Evolutionary conservation across 2,113 vertebrate species (phyloP).

Genomic region (Pyrgilauda ruficollis): DNA sequence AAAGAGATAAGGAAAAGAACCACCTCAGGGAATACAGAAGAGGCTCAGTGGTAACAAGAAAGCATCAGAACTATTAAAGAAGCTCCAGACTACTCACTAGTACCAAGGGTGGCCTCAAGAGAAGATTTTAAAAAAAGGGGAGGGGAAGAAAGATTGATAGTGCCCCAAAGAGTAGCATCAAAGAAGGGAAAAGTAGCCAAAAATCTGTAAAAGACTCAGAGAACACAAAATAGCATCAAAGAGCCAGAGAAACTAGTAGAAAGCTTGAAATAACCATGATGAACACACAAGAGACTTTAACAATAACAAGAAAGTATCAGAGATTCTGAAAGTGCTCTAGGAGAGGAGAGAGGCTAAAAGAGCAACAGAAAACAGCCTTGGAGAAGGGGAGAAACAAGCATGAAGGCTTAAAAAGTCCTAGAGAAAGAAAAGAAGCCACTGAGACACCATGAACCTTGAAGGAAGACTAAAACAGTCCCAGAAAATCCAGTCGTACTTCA

Average conservation of each 20-base stretch:
- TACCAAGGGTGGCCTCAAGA: not conserved
- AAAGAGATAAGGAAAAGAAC: not conserved
- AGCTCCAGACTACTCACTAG: not conserved
- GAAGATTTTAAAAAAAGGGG: not conserved
- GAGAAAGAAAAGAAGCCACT: not conserved
- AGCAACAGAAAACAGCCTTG: not conserved
- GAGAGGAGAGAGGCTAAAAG: not conserved
- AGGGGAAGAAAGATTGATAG: not conserved
- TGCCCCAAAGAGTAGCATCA: not conserved
- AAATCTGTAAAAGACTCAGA: not conserved
- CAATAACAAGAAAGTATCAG: not conserved
- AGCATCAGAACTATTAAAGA: not conserved
- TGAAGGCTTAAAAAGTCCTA: not conserved
- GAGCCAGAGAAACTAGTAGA: not conserved
- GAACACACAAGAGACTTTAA: not conserved
- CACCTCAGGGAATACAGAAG: not conserved
- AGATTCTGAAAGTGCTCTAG: not conserved
- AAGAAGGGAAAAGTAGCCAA: not conserved
- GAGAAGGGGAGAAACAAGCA: not conserved
- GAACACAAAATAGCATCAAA: not conserved
- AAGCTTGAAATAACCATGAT: not conserved
- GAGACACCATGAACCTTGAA: not conserved
- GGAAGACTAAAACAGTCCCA: not conserved
- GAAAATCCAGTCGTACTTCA: not conserved
- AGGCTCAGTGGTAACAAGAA: not conserved